These are phyloP conservation scores for Festucalex cinctus DNA, from an alignment of 2,113 vertebrate species.

Conservation along the genomic window DNA sequence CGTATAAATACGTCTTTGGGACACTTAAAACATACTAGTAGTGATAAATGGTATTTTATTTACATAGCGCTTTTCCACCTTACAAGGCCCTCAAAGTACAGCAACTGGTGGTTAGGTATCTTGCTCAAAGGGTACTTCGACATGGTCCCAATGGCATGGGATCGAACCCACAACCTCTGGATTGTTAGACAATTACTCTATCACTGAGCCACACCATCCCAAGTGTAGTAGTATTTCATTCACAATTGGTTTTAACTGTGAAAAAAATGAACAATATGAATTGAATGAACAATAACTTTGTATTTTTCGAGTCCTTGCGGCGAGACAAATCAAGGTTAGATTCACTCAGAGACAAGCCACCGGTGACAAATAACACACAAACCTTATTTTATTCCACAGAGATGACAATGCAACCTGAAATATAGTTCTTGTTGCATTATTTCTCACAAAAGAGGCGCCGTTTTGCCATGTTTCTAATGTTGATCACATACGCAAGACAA, in stretches of 20 bases:
- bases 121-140: too few relatives aligned
- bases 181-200: too few relatives aligned
- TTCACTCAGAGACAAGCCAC: constrained; percentile 18
- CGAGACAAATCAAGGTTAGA: constrained; percentile 9
- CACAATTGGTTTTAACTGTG: background rate
- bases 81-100: too few relatives aligned
- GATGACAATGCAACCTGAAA: background rate
- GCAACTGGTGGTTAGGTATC: too few relatives aligned
- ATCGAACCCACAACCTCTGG: too few relatives aligned
- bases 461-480: constrained; percentile 43
- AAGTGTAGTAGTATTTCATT: background rate
- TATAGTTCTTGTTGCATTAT: background rate
- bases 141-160: too few relatives aligned
- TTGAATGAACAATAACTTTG: background rate
- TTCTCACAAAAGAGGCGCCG: background rate
- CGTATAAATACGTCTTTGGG: too few relatives aligned
- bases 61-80: too few relatives aligned
- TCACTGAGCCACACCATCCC: too few relatives aligned
- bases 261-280: background rate
- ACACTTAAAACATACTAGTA: too few relatives aligned
- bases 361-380: constrained; percentile 6
- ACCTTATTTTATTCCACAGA: constrained; percentile 13
- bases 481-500: constrained; percentile 60
- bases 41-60: too few relatives aligned
- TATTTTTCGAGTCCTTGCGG: background rate